Evolutionary conservation across 2,888 invertebrate genomes (phyloP), one percentile per base, ranked within the genome.

Genomic region (Microctonus aethiopoides): DNA sequence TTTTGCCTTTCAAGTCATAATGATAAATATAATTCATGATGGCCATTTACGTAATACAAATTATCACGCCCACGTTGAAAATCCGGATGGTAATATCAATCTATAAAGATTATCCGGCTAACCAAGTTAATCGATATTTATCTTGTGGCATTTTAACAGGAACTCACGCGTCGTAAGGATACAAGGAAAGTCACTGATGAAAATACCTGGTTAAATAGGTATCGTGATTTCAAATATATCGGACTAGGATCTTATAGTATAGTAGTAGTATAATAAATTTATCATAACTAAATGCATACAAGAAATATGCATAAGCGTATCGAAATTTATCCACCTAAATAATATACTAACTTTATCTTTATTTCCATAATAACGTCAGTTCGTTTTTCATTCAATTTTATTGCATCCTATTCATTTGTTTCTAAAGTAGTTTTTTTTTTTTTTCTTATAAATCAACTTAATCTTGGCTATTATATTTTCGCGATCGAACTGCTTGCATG

Each of bases 81-180:
- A 71, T 72, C 62, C 62, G 60, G 54, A 69, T 75, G 78, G 80
- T 81, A 81, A 81, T 82, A 82, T 83, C 80, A 81, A 82, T 83
- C 80, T 79, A 75, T 76, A 75, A 75, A 80, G 82, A 83, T 83
- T 79, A 83, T 83, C 83, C 81, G 80, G 82, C 81, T 82, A 78
- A 82, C 78, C 74, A 76, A 69, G 77, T 77, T 82, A 81, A 81
- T 83, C 81, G 81, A 82, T 83, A 83, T 83, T 83, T 83, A 82
- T 80, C 80, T 57, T 26, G 26, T 34, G 36, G 26, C 13, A 66
- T 34, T 46, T 51, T 51, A 60, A 46, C 22, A 24, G 34, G 13
- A 34, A 67, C 24, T 22, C 24, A 46, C 16, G 52, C 24, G 52
- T 22, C n/a, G 57, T 41, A 57, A 16, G 39, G 24, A 65, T 56